These are phyloP conservation scores for Macrophya alboannulata DNA, from an alignment of 2,888 invertebrate genomes.

Conservation along the genomic window DNA sequence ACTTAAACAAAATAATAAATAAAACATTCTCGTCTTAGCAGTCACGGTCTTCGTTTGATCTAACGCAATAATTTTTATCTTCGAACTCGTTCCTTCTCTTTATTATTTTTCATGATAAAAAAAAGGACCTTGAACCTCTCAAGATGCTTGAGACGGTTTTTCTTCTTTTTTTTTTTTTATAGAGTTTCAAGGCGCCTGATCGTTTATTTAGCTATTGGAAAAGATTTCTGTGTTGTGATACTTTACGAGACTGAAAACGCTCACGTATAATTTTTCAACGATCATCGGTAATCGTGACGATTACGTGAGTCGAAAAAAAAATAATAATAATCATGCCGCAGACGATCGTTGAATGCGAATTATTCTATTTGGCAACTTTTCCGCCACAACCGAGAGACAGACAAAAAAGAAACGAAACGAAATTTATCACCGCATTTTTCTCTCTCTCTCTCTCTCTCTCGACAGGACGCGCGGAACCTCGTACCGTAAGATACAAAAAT, in stretches of 20 bases:
- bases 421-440: background rate
- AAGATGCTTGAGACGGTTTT: too few species aligned
- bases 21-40: background rate
- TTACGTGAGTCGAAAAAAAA: too few species aligned
- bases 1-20: background rate
- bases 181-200: too few species aligned
- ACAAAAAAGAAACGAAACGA: background rate
- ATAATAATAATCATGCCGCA: too few species aligned
- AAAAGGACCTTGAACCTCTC: background rate
- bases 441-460: slow-evolving; percentile 29
- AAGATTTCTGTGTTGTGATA: too few species aligned
- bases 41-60: background rate
- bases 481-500: slow-evolving; percentile 59
- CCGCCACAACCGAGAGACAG: too few species aligned
- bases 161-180: too few species aligned
- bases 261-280: too few species aligned
- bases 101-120: background rate
- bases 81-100: background rate
- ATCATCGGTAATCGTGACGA: too few species aligned
- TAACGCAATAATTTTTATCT: background rate
- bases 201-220: too few species aligned
- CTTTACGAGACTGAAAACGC: too few species aligned
- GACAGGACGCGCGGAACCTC: slow-evolving; percentile 47
- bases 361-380: too few species aligned
- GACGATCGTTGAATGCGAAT: background rate